These are phyloP conservation scores for Formica selysi DNA, from an alignment of 1,140 invertebrate genomes.

Conservation along the genomic window DNA sequence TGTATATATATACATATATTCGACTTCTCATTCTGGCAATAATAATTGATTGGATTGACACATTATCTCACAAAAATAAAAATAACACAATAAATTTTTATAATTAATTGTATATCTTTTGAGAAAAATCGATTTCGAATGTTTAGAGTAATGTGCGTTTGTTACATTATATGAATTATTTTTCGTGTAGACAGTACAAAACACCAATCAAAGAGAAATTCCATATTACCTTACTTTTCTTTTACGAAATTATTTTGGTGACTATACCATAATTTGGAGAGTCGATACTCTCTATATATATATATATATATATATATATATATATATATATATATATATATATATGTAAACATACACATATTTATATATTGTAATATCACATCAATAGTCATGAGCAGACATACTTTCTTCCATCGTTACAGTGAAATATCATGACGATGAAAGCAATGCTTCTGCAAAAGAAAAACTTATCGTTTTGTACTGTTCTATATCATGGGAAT, in stretches of 20 bases:
- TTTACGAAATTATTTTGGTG: neutral
- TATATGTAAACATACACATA: slow-evolving; percentile 47
- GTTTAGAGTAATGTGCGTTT: slow-evolving; percentile 3
- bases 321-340: slow-evolving; percentile 45
- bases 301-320: slow-evolving; percentile 38
- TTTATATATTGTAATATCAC: slow-evolving; percentile 68
- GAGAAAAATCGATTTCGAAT: slow-evolving; percentile 2
- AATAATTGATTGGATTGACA: slow-evolving; percentile 59
- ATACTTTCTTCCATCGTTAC: slow-evolving; percentile 50
- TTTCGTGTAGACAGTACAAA: neutral
- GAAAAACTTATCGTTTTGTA: slow-evolving; percentile 69
- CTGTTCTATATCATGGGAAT: slow-evolving; percentile 67
- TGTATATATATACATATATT: slow-evolving; percentile 66
- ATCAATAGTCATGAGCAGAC: slow-evolving; percentile 36
- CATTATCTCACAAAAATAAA: neutral
- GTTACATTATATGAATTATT: neutral
- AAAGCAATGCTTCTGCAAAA: slow-evolving; percentile 46
- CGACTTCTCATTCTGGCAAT: slow-evolving; percentile 62
- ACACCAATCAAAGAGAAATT: neutral
- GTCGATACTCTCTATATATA: slow-evolving; percentile 46
- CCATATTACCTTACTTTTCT: neutral
- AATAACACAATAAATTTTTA: slow-evolving; percentile 3
- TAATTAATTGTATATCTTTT: neutral
- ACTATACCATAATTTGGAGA: slow-evolving; percentile 19
- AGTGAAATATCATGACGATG: slow-evolving; percentile 30